Conservation (phyloP, 2,888 invertebrate species). For the Geophilus truncorum region DNA sequence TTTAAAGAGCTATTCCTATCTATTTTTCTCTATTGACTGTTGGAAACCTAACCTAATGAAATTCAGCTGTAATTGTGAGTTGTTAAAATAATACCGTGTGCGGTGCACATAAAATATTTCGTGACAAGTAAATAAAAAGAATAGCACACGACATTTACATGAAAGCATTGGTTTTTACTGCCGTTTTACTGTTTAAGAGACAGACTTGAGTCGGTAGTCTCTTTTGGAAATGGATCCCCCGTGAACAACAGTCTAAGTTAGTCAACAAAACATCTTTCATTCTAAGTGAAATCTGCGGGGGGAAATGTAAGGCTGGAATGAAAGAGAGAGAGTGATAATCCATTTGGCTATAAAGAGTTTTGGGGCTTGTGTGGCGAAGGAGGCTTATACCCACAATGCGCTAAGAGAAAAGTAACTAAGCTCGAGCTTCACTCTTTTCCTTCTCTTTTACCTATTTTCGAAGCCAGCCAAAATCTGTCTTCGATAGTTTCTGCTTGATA, state of each 20-base stretch:
- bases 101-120: neutral
- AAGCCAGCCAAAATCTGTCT: neutral
- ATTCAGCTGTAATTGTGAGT: neutral
- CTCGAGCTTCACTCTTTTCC: neutral
- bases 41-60: no score
- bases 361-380: neutral
- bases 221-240: neutral
- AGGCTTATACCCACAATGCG: neutral
- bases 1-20: no score
- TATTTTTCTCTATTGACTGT: no score
- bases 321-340: neutral
- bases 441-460: neutral
- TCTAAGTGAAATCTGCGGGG: neutral
- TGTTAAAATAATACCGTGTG: neutral
- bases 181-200: neutral
- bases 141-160: neutral
- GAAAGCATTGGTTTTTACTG: neutral
- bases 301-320: neutral
- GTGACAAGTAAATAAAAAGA: neutral
- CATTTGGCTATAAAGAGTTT: neutral
- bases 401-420: neutral
- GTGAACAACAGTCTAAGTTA: neutral
- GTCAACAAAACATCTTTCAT: neutral
- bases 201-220: neutral
- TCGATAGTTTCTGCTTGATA: neutral